phyloP scores from a whole-genome alignment of 2,797 vertebrate species.

The Sebastes aleutianus region DNA sequence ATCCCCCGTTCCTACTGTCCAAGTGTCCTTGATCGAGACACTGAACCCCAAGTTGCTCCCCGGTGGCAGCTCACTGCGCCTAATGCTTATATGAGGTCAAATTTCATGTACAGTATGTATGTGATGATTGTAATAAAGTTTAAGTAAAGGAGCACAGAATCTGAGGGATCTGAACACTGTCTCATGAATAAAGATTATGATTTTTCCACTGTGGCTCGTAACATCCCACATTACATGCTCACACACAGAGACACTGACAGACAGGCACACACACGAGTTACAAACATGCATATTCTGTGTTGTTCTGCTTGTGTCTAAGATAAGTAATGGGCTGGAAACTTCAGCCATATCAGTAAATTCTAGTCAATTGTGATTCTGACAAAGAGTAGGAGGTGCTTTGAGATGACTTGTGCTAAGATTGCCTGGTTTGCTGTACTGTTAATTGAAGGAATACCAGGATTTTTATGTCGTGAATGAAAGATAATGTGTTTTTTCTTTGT shows the following conservation, averaged over 20 bases:
- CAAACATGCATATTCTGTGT: neutral
- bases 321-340: neutral
- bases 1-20: too few species aligned
- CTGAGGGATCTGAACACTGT: slow-evolving; percentile 37
- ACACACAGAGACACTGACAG: neutral
- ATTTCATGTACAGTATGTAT: too few species aligned
- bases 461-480: neutral
- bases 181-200: slow-evolving; percentile 46
- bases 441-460: neutral
- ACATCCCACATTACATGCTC: slow-evolving; percentile 27
- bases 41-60: too few species aligned
- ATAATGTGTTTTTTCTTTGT: slow-evolving; percentile 26
- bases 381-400: neutral
- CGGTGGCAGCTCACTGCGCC: too few species aligned
- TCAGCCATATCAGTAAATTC: neutral
- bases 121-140: too few species aligned
- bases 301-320: neutral
- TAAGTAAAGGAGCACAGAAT: slow-evolving; percentile 6
- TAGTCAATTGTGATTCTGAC: slow-evolving; percentile 6
- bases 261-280: neutral
- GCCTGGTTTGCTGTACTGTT: neutral
- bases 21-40: too few species aligned
- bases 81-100: too few species aligned
- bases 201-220: slow-evolving; percentile 18
- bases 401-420: neutral